Evolutionary conservation across 2,888 invertebrate species (phyloP).

Genomic region (Mythimna albipuncta): DNA sequence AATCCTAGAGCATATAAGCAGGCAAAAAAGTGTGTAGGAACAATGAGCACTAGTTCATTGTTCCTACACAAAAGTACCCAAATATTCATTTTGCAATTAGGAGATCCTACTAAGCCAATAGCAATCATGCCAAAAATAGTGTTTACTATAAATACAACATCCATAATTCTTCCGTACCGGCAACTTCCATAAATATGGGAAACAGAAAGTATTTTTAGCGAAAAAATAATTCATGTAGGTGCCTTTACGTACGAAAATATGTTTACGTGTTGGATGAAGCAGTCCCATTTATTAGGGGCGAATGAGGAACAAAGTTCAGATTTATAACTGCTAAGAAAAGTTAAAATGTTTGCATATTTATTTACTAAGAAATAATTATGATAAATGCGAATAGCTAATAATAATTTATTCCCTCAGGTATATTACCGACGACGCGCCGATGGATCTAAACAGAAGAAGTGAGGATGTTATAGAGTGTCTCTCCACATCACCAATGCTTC

Average conservation of each 20-base stretch:
- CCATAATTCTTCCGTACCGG: background rate
- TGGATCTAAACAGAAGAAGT: too few relatives aligned
- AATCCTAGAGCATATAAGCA: too few relatives aligned
- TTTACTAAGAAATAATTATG: background rate
- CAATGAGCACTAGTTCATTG: too few relatives aligned
- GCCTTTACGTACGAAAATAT: constrained; percentile 14
- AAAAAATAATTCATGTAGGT: background rate
- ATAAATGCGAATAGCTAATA: background rate
- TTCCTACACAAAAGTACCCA: background rate
- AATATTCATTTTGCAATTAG: background rate
- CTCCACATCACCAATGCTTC: too few relatives aligned
- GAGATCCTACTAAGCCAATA: background rate
- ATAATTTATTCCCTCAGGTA: background rate
- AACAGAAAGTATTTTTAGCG: constrained; percentile 5
- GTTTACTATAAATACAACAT: background rate
- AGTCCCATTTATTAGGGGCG: constrained; percentile 11
- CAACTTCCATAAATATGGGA: constrained; percentile 10
- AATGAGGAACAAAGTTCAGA: constrained; percentile 4
- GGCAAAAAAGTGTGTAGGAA: too few relatives aligned
- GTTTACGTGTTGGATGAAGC: constrained; percentile 10
- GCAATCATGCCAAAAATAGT: background rate
- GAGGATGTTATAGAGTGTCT: too few relatives aligned
- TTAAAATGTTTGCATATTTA: too few relatives aligned
- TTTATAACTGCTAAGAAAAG: background rate
- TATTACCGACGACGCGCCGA: background rate